Evolutionary conservation across 2,797 vertebrate genomes (phyloP).

Genomic region (Acanthornis magna): DNA sequence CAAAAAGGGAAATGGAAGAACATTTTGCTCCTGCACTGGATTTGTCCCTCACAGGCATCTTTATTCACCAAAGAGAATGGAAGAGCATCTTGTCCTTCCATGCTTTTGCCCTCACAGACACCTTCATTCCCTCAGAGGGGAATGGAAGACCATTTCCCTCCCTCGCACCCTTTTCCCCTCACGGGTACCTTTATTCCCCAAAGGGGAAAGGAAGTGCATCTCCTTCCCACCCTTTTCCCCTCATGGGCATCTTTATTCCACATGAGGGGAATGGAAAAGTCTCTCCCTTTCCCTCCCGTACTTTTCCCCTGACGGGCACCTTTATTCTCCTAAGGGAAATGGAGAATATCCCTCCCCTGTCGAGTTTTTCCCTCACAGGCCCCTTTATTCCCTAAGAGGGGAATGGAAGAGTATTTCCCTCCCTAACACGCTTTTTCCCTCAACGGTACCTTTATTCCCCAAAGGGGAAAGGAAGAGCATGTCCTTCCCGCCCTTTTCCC

Average conservation of each 20-base stretch:
- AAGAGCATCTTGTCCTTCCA: not conserved
- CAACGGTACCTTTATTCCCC: not conserved
- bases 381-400: not conserved
- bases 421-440: not conserved
- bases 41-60: not conserved
- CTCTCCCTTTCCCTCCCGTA: too few species aligned
- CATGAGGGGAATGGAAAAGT: not conserved
- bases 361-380: not conserved
- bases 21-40: not conserved
- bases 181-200: rapidly evolving
- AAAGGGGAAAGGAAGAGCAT: not conserved
- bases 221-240: not conserved
- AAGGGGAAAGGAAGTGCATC: not conserved
- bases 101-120: not conserved
- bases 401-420: not conserved
- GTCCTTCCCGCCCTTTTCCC: not conserved
- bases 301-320: too few species aligned
- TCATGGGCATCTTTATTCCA: not conserved
- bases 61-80: not conserved
- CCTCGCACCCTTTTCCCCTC: not conserved
- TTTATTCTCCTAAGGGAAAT: not conserved
- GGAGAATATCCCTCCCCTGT: not conserved
- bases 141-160: not conserved
- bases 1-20: not conserved
- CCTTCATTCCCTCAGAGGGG: not conserved